Evolutionary conservation across 2,888 invertebrate species (phyloP), one percentile per base, ranked within the genome.

Genomic region (Xestia rhomboidea): DNA sequence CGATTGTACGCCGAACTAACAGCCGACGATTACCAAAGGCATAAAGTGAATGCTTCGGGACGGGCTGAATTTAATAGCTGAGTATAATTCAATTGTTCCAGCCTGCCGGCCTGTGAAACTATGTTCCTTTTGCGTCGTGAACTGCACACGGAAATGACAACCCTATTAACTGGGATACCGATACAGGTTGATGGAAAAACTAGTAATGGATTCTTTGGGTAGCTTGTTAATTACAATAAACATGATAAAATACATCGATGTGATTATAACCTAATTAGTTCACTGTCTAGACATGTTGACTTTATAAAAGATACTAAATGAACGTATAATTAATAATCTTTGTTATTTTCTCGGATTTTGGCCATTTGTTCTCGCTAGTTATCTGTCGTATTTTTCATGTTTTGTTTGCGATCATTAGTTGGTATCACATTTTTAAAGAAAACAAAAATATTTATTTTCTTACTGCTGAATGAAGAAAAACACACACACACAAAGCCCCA

Each of bases 41-140:
- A 92, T 91, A 91, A 91, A 92, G 90, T 90, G 90, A 87, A 84
- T 89, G 87, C 87, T 81, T 73, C 87, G 90, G 89, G 87, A 83
- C 89, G 88, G 83, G 87, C 86, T 88, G 93, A 90, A 92, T 93
- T 94, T 94, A 95, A 95, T 95, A 94, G 93, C 93, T 92, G 93
- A 89, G 90, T 88, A 94, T 95, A 95, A 95, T 95, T 94, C 94
- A 95, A 95, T 95, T 94, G 95, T 94, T 94, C 93, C 93, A 89
- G 92, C 87, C 90, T 92, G 93, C 77, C 93, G 94, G 93, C 91
- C 93, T 93, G 93, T 92, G 93, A 93, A 94, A 94, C 93, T 93
- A 92, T 93, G 91, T 93, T 93, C 93, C 92, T 93, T 93, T 92
- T 90, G 91, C 89, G 77, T 83, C 84, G 86, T 88, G 88, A 84